Evolutionary conservation across 2,113 vertebrate species (phyloP).

Genomic region (Zosterops pallidus): DNA sequence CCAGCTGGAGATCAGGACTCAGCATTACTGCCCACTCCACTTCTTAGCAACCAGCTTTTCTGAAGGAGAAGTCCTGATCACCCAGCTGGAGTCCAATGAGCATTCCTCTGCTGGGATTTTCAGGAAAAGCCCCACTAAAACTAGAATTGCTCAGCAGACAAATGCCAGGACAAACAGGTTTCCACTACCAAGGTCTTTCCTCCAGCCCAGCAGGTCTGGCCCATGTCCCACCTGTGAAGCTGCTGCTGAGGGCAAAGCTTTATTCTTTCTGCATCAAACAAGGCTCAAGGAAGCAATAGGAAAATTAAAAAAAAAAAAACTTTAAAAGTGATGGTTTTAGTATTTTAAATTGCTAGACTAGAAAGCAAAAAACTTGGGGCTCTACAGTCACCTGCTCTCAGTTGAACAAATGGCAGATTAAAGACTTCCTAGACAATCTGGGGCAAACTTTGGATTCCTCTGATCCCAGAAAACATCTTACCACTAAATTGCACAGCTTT

Average conservation of each 20-base stretch:
- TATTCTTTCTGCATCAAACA: background rate
- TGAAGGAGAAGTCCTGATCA: background rate
- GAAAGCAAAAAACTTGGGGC: background rate
- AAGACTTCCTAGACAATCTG: background rate
- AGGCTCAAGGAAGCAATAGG: background rate
- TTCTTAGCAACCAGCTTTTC: background rate
- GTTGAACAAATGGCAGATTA: background rate
- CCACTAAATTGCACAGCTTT: background rate
- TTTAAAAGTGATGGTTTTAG: background rate
- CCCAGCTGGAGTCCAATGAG: accelerated
- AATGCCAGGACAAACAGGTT: background rate
- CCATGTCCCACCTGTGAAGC: background rate
- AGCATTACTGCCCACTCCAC: background rate
- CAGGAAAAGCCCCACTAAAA: background rate
- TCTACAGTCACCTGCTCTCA: background rate
- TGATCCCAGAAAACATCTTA: background rate
- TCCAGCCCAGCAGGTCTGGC: background rate
- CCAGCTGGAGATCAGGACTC: background rate
- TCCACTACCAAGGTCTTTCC: background rate
- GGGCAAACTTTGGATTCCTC: background rate
- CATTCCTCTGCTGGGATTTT: background rate
- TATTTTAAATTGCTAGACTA: background rate
- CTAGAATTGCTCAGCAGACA: background rate
- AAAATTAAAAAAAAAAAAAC: background rate
- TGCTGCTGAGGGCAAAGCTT: background rate